Evolutionary conservation across 1,140 invertebrate genomes (phyloP), one percentile per base, ranked within the genome.

Genomic region (Polyergus mexicanus): DNA sequence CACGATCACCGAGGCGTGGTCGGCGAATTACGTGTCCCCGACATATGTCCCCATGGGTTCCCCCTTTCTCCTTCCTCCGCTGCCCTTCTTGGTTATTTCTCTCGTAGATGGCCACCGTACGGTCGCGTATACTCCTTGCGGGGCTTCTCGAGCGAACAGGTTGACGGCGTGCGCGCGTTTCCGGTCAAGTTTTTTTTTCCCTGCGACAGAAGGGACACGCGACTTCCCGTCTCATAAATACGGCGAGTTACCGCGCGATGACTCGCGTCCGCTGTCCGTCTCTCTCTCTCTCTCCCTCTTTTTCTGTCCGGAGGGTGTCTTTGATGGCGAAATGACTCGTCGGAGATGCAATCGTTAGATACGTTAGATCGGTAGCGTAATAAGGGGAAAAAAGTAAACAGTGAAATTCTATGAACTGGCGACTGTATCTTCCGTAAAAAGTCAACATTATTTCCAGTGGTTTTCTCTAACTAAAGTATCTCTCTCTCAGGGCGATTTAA

Each of bases 21-120:
- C 84, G 80, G 71, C 86, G 88, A 92, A 92, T 92, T 90, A 92
- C 86, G 87, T 88, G 86, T 89, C 86, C 68, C 80, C 78, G 88
- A 85, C 74, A 84, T 84, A 69, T 84, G 86, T 84, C 65, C 69
- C 41, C 41, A 60, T 78, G 19, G 41, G 22, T 69, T 13, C 47
- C 16, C 47, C 13, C 3, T 11, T 28, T 28, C 10, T 47, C 44
- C 75, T 62, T 32, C 47, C 60, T 10, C 56, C 41, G 62, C 32
- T 25, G 11, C 13, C 22, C 25, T 56, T 44, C 63, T 60, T 2
- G 44, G 41, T 60, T 35, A n/a, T 72, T 81, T 38, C 78, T 74
- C 69, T 69, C 74, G 60, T 54, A 32, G 65, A 78, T 66, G 60
- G 71, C 44, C 75, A 51, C 74, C 75, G 85, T 86, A 81, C 44